Conservation (phyloP, 2,888 invertebrate species). For the Dorcus parallelipipedus region DNA sequence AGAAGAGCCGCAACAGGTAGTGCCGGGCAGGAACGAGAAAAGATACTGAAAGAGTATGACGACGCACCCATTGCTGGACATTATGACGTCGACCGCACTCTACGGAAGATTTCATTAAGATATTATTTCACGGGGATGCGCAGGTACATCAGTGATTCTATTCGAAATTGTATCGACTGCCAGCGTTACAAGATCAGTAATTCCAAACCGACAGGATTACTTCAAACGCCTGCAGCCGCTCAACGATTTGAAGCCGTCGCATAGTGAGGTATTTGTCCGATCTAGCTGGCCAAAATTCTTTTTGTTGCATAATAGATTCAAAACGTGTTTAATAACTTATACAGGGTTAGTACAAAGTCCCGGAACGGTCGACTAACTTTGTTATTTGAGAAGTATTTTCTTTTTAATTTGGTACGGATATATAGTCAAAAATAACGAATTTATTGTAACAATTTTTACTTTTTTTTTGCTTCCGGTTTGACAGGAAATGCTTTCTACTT, state of each 20-base stretch:
- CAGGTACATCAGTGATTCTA: constrained; percentile 25
- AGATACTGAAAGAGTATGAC: constrained; percentile 13
- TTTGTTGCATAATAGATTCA: no score
- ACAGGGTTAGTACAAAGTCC: no score
- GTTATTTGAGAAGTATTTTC: no score
- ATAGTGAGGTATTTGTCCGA: no score
- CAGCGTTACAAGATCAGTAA: constrained; percentile 36
- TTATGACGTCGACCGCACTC: constrained; percentile 12
- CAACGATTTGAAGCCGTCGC: constrained; percentile 34
- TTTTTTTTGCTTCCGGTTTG: no score
- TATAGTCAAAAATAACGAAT: no score
- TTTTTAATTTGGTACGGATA: no score
- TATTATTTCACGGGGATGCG: constrained; percentile 34
- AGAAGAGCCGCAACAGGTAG: constrained; percentile 14
- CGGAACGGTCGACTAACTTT: no score
- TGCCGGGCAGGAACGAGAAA: constrained; percentile 1
- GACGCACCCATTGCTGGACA: constrained; percentile 17
- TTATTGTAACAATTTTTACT: no score
- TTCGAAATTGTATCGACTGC: constrained; percentile 31
- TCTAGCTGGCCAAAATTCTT: no score
- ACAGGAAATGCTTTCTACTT: no score
- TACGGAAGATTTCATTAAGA: constrained; percentile 7
- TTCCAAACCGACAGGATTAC: constrained; percentile 35
- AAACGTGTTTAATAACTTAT: no score
- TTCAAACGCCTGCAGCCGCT: constrained; percentile 28